phyloP scores from a whole-genome alignment of 2,797 vertebrate species.

The Cygnus olor region DNA sequence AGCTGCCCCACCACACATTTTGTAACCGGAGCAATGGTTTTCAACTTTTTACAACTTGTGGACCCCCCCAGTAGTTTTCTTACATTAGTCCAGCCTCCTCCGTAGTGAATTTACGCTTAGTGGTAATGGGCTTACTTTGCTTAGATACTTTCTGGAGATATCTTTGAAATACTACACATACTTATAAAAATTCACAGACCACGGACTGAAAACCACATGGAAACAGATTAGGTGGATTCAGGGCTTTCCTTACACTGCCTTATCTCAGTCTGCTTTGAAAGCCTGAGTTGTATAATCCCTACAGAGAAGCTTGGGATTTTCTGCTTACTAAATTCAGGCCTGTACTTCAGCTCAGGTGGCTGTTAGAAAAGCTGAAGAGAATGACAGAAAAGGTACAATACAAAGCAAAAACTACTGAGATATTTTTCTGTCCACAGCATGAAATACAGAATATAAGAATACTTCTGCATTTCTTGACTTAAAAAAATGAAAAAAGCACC shows the following conservation, averaged over 20 bases:
- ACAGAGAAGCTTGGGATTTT: background rate
- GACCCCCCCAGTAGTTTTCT: background rate
- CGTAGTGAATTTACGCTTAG: background rate
- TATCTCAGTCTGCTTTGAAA: background rate
- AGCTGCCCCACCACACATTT: background rate
- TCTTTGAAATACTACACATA: background rate
- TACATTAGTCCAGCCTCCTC: background rate
- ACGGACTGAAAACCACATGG: rapidly evolving
- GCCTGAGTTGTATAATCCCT: background rate
- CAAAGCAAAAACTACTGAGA: background rate
- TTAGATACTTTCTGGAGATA: background rate
- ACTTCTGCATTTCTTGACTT: background rate
- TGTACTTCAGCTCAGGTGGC: background rate
- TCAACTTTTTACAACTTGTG: background rate
- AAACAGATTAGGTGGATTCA: background rate
- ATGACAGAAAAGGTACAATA: background rate
- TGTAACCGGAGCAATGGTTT: background rate
- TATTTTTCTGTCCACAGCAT: background rate
- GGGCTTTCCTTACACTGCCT: background rate
- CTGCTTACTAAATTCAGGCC: background rate
- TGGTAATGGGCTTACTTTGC: background rate
- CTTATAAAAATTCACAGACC: background rate
- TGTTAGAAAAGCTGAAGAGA: background rate
- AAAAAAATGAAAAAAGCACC: background rate
- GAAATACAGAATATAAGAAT: background rate